Percentiles rank a stretch among this genome's conserved stretches.
Evolutionary conservation across 2,797 vertebrate genomes (phyloP).

Genomic region (Chelon labrosus): DNA sequence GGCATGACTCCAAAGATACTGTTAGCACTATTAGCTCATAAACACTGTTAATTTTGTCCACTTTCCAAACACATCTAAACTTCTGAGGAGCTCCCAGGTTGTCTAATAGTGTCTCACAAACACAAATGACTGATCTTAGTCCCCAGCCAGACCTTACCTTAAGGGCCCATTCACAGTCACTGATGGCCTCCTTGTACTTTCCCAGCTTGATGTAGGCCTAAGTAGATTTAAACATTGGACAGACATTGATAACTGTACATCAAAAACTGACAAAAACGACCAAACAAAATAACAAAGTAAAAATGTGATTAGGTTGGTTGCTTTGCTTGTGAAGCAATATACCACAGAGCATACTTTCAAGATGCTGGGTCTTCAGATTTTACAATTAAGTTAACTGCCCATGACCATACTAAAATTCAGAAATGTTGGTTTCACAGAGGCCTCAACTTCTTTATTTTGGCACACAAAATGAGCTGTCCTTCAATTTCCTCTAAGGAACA

Average conservation of each 20-base stretch:
- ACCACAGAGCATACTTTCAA: background rate
- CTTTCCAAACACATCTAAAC: slow-evolving; percentile 11
- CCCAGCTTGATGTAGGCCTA: slow-evolving; percentile 91
- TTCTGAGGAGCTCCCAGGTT: slow-evolving; percentile 22
- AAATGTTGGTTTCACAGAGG: background rate
- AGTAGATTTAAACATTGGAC: slow-evolving; percentile 33
- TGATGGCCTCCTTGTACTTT: slow-evolving; percentile 88
- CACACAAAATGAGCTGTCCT: background rate
- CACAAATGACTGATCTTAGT: slow-evolving; percentile 52
- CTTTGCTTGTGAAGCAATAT: background rate
- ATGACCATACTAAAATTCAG: background rate
- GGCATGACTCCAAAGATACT: slow-evolving; percentile 13
- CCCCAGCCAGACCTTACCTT: slow-evolving; percentile 85
- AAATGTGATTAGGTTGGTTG: slow-evolving; percentile 6
- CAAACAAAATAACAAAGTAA: background rate
- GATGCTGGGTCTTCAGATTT: background rate
- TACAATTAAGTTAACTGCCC: background rate
- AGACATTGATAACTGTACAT: background rate
- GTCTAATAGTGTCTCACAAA: slow-evolving; percentile 27
- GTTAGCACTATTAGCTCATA: background rate
- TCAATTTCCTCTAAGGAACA: background rate
- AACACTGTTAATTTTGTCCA: background rate
- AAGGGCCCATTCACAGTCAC: slow-evolving; percentile 94
- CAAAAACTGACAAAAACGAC: background rate
- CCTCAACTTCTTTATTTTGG: background rate